A percentile compares a stretch with the other conserved stretches of the same genome.
phyloP scores from a whole-genome alignment of 2,888 invertebrate species.

The Drosophila silvestris region DNA sequence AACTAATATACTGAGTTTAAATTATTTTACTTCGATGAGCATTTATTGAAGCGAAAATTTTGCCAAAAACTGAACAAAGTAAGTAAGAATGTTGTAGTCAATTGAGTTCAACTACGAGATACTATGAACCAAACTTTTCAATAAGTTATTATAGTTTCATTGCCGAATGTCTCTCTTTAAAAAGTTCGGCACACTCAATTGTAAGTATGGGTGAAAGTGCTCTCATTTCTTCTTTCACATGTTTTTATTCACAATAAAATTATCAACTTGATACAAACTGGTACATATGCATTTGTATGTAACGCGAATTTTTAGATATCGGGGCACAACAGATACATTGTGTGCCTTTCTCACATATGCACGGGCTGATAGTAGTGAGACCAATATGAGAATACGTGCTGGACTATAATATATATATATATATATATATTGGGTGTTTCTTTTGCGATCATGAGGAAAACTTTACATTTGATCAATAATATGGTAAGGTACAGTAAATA shows the following conservation, averaged over 20 bases:
- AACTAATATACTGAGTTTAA: slow-evolving; percentile 16
- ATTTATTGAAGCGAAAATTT: background rate
- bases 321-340: background rate
- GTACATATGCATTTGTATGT: background rate
- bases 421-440: no score
- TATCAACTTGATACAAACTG: background rate
- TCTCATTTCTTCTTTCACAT: background rate
- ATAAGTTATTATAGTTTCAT: background rate
- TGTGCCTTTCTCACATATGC: background rate
- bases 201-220: background rate
- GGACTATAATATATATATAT: background rate
- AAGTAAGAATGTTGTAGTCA: background rate
- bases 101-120: background rate
- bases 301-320: background rate
- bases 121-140: background rate
- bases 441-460: background rate
- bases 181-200: background rate
- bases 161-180: background rate
- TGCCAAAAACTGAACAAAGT: background rate
- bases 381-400: background rate
- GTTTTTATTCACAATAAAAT: background rate
- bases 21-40: background rate
- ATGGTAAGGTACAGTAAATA: background rate
- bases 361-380: no score
- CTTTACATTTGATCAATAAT: background rate